A percentile compares a stretch with the other conserved stretches of the same genome.
These are phyloP conservation scores for Hemithea aestivaria DNA, from an alignment of 2,888 invertebrate genomes.

Conservation along the genomic window DNA sequence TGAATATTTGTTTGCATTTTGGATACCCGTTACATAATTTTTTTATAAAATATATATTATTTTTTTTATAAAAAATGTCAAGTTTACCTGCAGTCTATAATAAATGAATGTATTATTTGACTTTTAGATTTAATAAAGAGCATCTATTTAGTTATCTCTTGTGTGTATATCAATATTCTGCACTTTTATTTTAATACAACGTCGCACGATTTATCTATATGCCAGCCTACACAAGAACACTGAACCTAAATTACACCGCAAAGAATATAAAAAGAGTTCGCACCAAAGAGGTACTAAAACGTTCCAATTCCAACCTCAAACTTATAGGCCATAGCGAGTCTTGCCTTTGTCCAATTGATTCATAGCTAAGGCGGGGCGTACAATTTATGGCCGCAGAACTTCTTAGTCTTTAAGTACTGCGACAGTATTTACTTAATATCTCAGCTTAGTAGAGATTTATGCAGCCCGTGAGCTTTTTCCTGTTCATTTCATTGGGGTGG, in stretches of 20 bases:
- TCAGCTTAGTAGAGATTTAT: slow-evolving; percentile 21
- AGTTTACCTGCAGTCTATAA: too few relatives aligned
- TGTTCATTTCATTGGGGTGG: slow-evolving; percentile 21
- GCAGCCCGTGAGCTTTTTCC: slow-evolving; percentile 13
- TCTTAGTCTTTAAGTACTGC: slow-evolving; percentile 32
- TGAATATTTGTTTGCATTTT: slow-evolving; percentile 39
- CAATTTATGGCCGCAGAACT: slow-evolving; percentile 55
- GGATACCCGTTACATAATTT: too few relatives aligned
- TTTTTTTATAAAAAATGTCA: too few relatives aligned
- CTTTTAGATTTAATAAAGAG: too few relatives aligned
- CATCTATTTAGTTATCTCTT: too few relatives aligned
- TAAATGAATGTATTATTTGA: too few relatives aligned
- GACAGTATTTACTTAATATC: slow-evolving; percentile 25
- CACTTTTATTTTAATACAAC: too few relatives aligned
- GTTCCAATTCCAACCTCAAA: slow-evolving; percentile 19
- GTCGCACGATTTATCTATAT: too few relatives aligned
- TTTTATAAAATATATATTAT: too few relatives aligned
- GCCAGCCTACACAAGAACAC: too few relatives aligned
- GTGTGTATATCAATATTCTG: too few relatives aligned
- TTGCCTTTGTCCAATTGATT: slow-evolving; percentile 43
- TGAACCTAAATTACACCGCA: too few relatives aligned
- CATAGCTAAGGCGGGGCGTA: slow-evolving; percentile 47
- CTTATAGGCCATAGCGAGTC: slow-evolving; percentile 32
- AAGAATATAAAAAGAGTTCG: neutral
- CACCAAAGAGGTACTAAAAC: slow-evolving; percentile 10